phyloP scores from a whole-genome alignment of 2,797 vertebrate species.

The Falco novaeseelandiae region DNA sequence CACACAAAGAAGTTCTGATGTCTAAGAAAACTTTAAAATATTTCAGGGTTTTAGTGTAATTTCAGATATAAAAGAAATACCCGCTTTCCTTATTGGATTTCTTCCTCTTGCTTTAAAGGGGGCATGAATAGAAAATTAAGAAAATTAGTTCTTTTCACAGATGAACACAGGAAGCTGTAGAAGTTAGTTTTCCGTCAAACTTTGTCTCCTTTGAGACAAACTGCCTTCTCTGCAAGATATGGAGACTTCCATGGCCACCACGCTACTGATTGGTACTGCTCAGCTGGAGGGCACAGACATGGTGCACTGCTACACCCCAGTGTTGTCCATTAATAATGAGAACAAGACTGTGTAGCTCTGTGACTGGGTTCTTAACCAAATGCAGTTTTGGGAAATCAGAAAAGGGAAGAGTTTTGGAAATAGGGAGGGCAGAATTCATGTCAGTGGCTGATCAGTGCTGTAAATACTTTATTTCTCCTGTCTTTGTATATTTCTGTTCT shows the following conservation, averaged over 20 bases:
- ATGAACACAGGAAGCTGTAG: neutral
- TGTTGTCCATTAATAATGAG: neutral
- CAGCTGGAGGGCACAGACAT: neutral
- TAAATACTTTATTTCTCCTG: neutral
- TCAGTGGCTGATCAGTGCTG: neutral
- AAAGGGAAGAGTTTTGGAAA: neutral
- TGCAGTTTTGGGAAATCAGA: neutral
- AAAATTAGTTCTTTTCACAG: neutral
- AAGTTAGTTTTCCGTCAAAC: neutral
- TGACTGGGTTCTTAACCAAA: neutral
- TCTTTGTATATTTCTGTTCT: neutral
- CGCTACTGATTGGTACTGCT: neutral
- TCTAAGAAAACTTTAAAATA: neutral
- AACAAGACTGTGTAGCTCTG: accelerated
- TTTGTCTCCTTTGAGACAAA: neutral
- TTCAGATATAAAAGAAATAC: neutral
- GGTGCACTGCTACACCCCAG: neutral
- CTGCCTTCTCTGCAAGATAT: neutral
- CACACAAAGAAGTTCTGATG: neutral
- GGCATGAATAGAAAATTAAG: neutral
- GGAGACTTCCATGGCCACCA: neutral
- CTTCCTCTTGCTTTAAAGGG: neutral
- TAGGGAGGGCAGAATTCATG: neutral
- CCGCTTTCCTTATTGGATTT: neutral
- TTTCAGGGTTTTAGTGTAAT: neutral